These are phyloP conservation scores for Doryteuthis pealeii DNA, from an alignment of 1,140 invertebrate genomes.

Conservation along the genomic window DNA sequence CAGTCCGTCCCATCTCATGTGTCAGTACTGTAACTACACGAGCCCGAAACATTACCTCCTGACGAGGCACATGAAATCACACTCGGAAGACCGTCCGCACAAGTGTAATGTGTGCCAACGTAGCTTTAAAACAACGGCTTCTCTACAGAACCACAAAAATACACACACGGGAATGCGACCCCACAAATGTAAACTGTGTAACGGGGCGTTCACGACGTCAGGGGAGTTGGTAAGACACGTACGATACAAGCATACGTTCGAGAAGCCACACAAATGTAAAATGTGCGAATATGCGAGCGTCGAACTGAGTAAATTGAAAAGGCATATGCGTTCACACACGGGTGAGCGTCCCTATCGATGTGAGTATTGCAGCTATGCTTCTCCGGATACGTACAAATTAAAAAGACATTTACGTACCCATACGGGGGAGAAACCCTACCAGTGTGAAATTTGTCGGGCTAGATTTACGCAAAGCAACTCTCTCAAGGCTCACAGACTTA, in stretches of 20 bases:
- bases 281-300: constrained; percentile 95
- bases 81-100: constrained; percentile 91
- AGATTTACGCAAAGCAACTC: constrained; percentile 96
- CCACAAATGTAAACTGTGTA: constrained; percentile 88
- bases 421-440: constrained; percentile 90
- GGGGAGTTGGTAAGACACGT: constrained; percentile 92
- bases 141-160: constrained; percentile 93
- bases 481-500: constrained; percentile 78
- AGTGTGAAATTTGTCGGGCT: constrained; percentile 79
- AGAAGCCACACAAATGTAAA: constrained; percentile 92
- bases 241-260: constrained; percentile 82
- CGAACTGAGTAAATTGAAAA: constrained; percentile 87
- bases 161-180: constrained; percentile 92
- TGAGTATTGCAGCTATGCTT: constrained; percentile 95
- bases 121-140: constrained; percentile 92
- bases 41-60: constrained; percentile 86
- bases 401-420: constrained; percentile 90
- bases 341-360: constrained; percentile 71
- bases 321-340: constrained; percentile 92
- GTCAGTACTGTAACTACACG: constrained; percentile 88
- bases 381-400: constrained; percentile 95
- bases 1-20: constrained; percentile 72
- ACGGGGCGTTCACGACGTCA: constrained; percentile 91
- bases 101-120: constrained; percentile 93
- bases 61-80: constrained; percentile 91